These are phyloP conservation scores for Elachura formosa DNA, from an alignment of 2,113 vertebrate species.

Conservation along the genomic window DNA sequence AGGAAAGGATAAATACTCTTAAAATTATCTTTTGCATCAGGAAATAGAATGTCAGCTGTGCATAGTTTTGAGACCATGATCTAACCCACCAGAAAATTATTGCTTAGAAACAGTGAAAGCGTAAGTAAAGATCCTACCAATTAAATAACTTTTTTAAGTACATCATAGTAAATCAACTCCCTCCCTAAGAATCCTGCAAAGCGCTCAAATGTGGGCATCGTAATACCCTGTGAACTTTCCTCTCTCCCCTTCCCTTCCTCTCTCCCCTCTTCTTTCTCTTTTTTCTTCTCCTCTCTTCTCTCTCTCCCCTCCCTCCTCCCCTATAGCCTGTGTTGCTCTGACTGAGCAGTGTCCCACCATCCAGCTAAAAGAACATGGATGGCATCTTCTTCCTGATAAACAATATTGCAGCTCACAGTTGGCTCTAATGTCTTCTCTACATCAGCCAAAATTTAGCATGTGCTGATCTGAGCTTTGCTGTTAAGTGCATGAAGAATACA, in stretches of 20 bases:
- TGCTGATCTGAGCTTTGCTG: not conserved
- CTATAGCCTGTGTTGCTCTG: not conserved
- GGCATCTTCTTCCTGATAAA: not conserved
- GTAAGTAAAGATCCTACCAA: not conserved
- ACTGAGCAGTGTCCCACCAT: not conserved
- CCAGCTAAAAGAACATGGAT: not conserved
- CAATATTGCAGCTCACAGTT: not conserved
- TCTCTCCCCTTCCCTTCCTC: not conserved
- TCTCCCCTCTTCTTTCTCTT: not conserved
- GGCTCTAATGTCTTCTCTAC: not conserved
- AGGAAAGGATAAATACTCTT: not conserved
- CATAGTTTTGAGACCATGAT: not conserved
- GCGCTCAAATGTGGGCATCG: not conserved
- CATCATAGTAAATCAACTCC: not conserved
- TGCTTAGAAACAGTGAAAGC: not conserved
- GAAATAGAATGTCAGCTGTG: not conserved
- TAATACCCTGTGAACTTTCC: not conserved
- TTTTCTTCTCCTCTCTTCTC: not conserved
- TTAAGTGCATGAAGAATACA: not conserved
- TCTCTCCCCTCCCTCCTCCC: no score
- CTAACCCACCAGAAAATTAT: not conserved
- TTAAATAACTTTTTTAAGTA: not conserved
- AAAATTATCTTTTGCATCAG: not conserved
- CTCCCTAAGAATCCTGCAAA: not conserved
- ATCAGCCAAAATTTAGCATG: not conserved